These are phyloP conservation scores for Gobius niger DNA, from an alignment of 2,113 vertebrate species.

Conservation along the genomic window DNA sequence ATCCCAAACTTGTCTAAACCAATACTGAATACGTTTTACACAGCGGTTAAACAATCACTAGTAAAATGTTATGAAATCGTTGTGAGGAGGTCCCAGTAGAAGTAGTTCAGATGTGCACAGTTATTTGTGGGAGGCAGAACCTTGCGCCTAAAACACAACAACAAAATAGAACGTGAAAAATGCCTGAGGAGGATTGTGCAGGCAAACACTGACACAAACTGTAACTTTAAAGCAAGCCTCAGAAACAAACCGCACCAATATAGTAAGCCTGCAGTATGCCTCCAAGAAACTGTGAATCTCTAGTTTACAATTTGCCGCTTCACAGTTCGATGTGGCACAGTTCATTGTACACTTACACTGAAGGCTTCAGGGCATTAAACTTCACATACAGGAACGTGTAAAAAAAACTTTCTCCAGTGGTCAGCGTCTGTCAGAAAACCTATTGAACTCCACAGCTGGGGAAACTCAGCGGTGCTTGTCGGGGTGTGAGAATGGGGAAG, in stretches of 20 bases:
- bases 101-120: neutral
- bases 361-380: neutral
- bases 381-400: neutral
- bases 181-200: constrained; percentile 1
- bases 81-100: neutral
- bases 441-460: neutral
- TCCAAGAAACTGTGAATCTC: neutral
- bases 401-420: neutral
- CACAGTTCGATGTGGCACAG: neutral
- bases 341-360: neutral
- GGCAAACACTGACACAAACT: neutral
- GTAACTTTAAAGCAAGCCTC: neutral
- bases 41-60: neutral
- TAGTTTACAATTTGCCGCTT: neutral
- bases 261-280: neutral
- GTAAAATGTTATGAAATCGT: neutral
- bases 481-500: constrained; percentile 26
- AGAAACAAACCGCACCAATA: neutral
- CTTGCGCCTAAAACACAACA: neutral
- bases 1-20: too few relatives aligned
- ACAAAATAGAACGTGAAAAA: neutral
- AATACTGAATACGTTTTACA: too few relatives aligned
- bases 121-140: constrained; percentile 1
- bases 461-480: constrained; percentile 38
- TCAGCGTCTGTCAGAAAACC: constrained; percentile 32